Conservation (phyloP, 2,888 invertebrate species). For the Hypomecis punctinalis region DNA sequence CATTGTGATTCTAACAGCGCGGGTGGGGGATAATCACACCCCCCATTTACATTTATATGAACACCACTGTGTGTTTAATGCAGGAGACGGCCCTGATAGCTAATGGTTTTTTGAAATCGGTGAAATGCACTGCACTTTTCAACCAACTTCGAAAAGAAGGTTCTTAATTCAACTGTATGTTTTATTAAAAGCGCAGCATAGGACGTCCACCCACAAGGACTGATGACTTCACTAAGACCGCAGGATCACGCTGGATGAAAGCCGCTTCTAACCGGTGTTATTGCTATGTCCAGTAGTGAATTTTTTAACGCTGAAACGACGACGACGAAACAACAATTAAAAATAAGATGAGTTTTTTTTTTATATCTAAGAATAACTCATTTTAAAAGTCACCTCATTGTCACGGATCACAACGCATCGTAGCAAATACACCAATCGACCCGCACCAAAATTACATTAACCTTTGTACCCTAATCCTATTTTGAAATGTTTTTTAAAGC, state of each 20-base stretch:
- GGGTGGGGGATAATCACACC: constrained; percentile 54
- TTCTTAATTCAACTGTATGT: neutral
- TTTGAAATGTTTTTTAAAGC: constrained; percentile 31
- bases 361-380: neutral
- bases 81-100: constrained; percentile 19
- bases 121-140: neutral
- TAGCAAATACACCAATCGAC: constrained; percentile 23
- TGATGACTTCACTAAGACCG: neutral
- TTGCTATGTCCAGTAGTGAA: too few relatives aligned
- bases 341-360: neutral
- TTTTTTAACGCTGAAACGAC: neutral
- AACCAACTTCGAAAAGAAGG: neutral
- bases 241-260: neutral
- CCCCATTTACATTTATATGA: constrained; percentile 74
- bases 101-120: constrained; percentile 22
- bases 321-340: neutral
- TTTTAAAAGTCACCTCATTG: neutral
- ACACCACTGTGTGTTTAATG: constrained; percentile 47
- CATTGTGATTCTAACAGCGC: constrained; percentile 46
- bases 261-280: too few relatives aligned
- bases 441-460: constrained; percentile 29
- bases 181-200: neutral
- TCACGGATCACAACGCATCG: constrained; percentile 11
- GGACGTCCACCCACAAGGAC: too few relatives aligned
- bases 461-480: constrained; percentile 30